Conservation (phyloP, 2,888 invertebrate genomes). For the Malthinus seriepunctatus region DNA sequence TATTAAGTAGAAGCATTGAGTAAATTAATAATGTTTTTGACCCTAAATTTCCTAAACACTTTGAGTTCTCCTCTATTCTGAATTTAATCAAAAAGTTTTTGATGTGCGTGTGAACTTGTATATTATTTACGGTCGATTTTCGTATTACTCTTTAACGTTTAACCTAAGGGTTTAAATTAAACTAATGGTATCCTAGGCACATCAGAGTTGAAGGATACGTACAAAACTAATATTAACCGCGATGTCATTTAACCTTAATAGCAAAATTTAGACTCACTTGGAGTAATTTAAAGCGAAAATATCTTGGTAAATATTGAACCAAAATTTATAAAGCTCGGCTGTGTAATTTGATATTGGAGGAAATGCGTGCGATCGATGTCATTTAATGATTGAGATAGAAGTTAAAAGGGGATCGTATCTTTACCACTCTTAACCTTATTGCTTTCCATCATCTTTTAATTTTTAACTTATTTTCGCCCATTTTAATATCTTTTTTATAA, state of each 20-base stretch:
- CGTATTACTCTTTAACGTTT: slow-evolving; percentile 17
- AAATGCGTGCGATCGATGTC: slow-evolving; percentile 32
- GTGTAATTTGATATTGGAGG: slow-evolving; percentile 31
- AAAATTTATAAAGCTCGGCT: slow-evolving; percentile 31
- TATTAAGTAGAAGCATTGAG: neutral
- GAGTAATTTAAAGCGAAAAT: slow-evolving; percentile 30
- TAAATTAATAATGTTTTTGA: slow-evolving; percentile 7
- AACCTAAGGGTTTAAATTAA: slow-evolving; percentile 23
- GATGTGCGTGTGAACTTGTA: slow-evolving; percentile 10
- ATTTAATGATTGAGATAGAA: slow-evolving; percentile 31
- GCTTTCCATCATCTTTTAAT: slow-evolving; percentile 21
- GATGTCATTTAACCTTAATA: slow-evolving; percentile 22
- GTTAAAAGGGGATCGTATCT: slow-evolving; percentile 14
- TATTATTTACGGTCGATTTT: slow-evolving; percentile 25
- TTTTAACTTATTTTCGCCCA: slow-evolving; percentile 22
- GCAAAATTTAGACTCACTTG: slow-evolving; percentile 26
- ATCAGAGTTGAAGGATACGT: slow-evolving; percentile 16
- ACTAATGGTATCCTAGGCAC: slow-evolving; percentile 15
- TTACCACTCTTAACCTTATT: slow-evolving; percentile 12
- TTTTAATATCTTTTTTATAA: slow-evolving; percentile 19
- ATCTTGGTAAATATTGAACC: slow-evolving; percentile 29
- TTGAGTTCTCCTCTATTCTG: slow-evolving; percentile 3
- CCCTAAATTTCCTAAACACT: slow-evolving; percentile 4
- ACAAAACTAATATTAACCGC: slow-evolving; percentile 25
- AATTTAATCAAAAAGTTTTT: slow-evolving; percentile 15